Conservation (phyloP, 2,888 invertebrate species). For the Lampropteryx suffumata region DNA sequence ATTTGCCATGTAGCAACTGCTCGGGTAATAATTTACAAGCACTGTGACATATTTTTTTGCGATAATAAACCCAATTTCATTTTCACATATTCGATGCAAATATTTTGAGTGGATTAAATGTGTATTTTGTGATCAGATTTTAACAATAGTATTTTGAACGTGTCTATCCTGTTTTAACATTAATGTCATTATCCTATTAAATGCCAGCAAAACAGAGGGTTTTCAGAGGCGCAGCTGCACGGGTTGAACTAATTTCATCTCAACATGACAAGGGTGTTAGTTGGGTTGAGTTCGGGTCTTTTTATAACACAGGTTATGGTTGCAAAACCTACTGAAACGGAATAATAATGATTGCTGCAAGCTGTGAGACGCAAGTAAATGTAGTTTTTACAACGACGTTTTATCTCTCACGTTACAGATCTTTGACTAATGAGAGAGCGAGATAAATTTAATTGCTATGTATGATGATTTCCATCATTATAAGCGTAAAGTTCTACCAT, state of each 20-base stretch:
- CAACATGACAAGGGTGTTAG: constrained; percentile 81
- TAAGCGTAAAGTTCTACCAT: too few species aligned
- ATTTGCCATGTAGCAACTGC: constrained; percentile 64
- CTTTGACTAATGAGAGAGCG: too few species aligned
- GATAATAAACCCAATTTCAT: constrained; percentile 41
- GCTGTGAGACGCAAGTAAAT: background rate
- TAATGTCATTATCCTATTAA: constrained; percentile 65
- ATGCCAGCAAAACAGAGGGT: constrained; percentile 69
- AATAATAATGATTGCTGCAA: constrained; percentile 53
- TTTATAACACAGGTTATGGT: constrained; percentile 70
- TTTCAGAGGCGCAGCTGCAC: constrained; percentile 70
- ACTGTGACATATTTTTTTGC: constrained; percentile 49
- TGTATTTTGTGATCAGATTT: background rate
- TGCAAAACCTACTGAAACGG: constrained; percentile 51
- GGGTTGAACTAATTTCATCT: constrained; percentile 78
- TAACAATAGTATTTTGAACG: constrained; percentile 17
- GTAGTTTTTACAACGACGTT: too few species aligned
- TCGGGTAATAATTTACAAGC: constrained; percentile 65
- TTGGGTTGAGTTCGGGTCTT: constrained; percentile 69
- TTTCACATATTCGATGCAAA: constrained; percentile 13
- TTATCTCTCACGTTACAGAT: too few species aligned
- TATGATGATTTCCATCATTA: too few species aligned
- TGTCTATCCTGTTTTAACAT: constrained; percentile 42
- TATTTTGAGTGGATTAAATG: background rate
- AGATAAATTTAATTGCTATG: too few species aligned